Evolutionary conservation across 2,797 vertebrate species (phyloP).

Genomic region (Centroberyx gerrardi): DNA sequence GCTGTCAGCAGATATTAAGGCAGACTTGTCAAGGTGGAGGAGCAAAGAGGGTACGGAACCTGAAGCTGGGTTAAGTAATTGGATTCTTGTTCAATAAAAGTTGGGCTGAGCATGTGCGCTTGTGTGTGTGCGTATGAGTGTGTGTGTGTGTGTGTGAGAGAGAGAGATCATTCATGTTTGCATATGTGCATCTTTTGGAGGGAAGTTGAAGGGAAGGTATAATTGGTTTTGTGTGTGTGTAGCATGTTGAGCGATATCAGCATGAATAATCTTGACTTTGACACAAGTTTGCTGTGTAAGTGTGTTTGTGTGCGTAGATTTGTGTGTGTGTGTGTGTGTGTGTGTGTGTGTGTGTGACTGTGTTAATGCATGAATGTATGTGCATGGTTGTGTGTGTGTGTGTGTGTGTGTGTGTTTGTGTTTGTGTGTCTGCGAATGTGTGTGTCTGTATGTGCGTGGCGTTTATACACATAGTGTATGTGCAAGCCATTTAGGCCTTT

Average conservation of each 20-base stretch:
- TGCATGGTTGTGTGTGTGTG: neutral
- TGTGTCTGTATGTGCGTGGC: neutral
- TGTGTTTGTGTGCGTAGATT: neutral
- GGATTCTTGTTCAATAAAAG: constrained; percentile 96
- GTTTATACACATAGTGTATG: constrained; percentile 6
- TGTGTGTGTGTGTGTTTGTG: neutral
- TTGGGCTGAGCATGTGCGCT: constrained; percentile 65
- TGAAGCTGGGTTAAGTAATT: constrained; percentile 95
- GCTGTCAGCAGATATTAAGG: constrained; percentile 94
- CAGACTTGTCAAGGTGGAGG: constrained; percentile 88
- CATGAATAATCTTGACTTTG: constrained; percentile 6
- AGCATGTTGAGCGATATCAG: constrained; percentile 11
- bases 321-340: neutral
- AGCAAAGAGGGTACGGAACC: constrained; percentile 87
- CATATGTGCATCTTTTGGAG: constrained; percentile 20
- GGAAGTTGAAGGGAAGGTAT: constrained; percentile 21
- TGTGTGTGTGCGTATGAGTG: constrained; percentile 33
- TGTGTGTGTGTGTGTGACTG: neutral
- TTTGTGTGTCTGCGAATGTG: neutral
- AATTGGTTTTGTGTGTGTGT: constrained; percentile 39
- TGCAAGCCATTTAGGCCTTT: constrained; percentile 41
- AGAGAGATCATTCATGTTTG: constrained; percentile 27
- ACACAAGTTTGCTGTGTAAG: constrained; percentile 13
- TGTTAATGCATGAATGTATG: neutral
- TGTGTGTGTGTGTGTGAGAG: constrained; percentile 29